Conservation (phyloP, 2,888 invertebrate species). For the Napeogenes inachia region DNA sequence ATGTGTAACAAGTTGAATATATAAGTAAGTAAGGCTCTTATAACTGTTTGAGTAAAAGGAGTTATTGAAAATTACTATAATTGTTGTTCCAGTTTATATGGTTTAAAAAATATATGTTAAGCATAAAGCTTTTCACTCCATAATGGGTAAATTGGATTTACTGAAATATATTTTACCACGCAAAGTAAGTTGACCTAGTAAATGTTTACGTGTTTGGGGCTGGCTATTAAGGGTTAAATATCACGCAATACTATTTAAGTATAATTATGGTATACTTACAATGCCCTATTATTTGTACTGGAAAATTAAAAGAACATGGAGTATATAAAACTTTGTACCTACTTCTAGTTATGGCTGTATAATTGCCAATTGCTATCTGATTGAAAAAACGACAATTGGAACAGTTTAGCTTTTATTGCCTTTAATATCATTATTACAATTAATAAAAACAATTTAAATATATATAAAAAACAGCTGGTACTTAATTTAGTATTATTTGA, state of each 20-base stretch:
- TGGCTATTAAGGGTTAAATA: conserved; percentile 6
- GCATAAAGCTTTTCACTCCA: background rate
- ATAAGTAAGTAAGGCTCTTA: no score
- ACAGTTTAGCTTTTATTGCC: no score
- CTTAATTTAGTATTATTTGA: no score
- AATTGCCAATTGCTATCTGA: no score
- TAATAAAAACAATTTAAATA: no score
- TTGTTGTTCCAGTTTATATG: background rate
- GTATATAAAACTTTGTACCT: no score
- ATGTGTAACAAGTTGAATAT: background rate
- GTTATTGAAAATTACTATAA: background rate
- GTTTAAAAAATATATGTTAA: background rate
- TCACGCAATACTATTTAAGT: conserved; percentile 9
- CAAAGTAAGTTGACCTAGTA: conserved; percentile 4
- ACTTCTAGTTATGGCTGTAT: no score
- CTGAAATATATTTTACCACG: conserved; percentile 3
- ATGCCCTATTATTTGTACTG: background rate
- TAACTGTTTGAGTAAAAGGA: background rate
- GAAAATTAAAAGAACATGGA: no score
- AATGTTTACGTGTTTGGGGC: conserved; percentile 13
- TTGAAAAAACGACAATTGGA: no score
- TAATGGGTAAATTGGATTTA: conserved; percentile 1
- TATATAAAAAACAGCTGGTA: no score
- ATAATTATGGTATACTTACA: background rate
- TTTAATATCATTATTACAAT: no score